Evolutionary conservation across 2,113 vertebrate species (phyloP).

Genomic region (Ageneiosus marmoratus): DNA sequence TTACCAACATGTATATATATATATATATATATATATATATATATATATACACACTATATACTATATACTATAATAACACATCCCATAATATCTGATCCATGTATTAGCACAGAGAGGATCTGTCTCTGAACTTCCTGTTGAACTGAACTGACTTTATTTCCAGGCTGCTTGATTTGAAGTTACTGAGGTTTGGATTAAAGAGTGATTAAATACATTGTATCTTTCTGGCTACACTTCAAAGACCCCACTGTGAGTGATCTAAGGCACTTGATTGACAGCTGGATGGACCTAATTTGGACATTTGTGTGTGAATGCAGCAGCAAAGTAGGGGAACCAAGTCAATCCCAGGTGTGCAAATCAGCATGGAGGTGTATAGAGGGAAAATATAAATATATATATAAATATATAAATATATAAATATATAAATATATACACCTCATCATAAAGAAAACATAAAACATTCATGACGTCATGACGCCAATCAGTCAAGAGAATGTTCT

Average conservation of each 20-base stretch:
- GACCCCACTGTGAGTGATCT: background rate
- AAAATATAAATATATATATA: too few species aligned
- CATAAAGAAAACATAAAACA: constrained; percentile 15
- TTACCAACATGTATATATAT: too few species aligned
- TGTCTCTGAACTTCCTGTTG: background rate
- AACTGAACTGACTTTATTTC: background rate
- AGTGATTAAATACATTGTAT: too few species aligned
- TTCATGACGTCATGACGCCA: constrained; percentile 18
- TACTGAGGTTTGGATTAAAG: background rate
- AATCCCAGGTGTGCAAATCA: background rate
- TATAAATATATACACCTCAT: too few species aligned
- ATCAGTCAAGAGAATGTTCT: background rate
- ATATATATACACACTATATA: too few species aligned
- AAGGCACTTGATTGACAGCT: background rate
- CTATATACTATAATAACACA: too few species aligned
- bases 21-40: too few species aligned
- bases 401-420: too few species aligned
- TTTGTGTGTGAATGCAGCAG: background rate
- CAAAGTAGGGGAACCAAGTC: constrained; percentile 27
- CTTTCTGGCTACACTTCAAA: background rate
- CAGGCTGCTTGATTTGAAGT: background rate
- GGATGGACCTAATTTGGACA: background rate
- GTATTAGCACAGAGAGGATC: too few species aligned
- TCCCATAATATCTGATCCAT: too few species aligned
- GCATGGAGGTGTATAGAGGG: background rate